A percentile compares a stretch with the other conserved stretches of the same genome.
phyloP scores from a whole-genome alignment of 2,888 invertebrate species.

The Lomographa bimaculata region DNA sequence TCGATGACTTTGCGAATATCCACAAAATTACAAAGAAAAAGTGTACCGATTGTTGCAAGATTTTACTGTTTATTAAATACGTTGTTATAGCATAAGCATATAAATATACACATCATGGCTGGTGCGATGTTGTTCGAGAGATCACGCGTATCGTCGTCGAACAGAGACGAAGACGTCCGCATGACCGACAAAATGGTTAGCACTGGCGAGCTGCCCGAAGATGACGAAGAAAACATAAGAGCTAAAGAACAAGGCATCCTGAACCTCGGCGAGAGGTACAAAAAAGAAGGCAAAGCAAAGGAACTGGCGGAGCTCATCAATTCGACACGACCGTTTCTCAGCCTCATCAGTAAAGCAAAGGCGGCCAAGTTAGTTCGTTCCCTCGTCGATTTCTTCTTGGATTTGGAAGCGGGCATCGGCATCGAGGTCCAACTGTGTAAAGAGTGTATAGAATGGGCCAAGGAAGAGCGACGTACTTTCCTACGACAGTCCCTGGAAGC shows the following conservation, averaged over 20 bases:
- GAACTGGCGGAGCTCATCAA: slow-evolving; percentile 96
- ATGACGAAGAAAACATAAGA: slow-evolving; percentile 95
- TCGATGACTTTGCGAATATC: slow-evolving; percentile 83
- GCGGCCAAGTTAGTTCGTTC: slow-evolving; percentile 99
- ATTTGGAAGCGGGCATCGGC: slow-evolving; percentile 97
- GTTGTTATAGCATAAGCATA: slow-evolving; percentile 71
- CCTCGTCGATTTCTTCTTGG: slow-evolving; percentile 98
- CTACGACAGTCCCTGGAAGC: slow-evolving; percentile 98
- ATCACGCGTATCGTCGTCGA: slow-evolving; percentile 89
- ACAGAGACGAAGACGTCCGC: slow-evolving; percentile 89
- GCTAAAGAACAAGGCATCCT: slow-evolving; percentile 97
- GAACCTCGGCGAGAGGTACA: slow-evolving; percentile 95
- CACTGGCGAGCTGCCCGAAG: slow-evolving; percentile 89
- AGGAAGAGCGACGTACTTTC: slow-evolving; percentile 98
- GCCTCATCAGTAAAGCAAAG: slow-evolving; percentile 98
- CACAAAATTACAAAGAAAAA: slow-evolving; percentile 81
- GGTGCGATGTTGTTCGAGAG: slow-evolving; percentile 95
- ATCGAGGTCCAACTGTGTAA: slow-evolving; percentile 96
- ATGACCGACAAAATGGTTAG: slow-evolving; percentile 90
- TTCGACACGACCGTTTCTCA: slow-evolving; percentile 97
- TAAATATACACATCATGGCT: slow-evolving; percentile 88
- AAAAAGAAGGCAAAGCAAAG: slow-evolving; percentile 96
- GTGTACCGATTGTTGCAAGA: slow-evolving; percentile 67
- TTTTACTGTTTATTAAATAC: slow-evolving; percentile 64
- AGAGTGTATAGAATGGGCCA: slow-evolving; percentile 99